Evolutionary conservation across 2,888 invertebrate genomes (phyloP).

Genomic region (Nephrotoma appendiculata): DNA sequence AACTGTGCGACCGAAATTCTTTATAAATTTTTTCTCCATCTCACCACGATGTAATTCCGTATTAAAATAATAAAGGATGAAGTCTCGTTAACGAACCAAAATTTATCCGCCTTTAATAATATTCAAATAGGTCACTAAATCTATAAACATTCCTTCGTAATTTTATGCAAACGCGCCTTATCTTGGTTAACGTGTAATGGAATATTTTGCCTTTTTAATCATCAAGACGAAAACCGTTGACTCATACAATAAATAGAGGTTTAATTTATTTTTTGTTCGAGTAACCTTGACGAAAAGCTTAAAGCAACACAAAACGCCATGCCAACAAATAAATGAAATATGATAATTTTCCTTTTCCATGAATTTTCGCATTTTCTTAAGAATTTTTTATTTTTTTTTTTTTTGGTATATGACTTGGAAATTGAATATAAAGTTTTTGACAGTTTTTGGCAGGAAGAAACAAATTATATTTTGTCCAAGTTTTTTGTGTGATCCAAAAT

Average conservation of each 20-base stretch:
- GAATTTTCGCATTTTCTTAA: neutral
- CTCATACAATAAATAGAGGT: neutral
- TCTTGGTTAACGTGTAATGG: neutral
- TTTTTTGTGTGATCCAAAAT: neutral
- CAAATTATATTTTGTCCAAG: neutral
- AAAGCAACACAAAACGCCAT: neutral
- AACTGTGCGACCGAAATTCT: too few relatives aligned
- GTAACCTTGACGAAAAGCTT: neutral
- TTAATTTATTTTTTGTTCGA: neutral
- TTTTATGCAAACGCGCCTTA: too few relatives aligned
- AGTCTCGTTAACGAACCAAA: too few relatives aligned
- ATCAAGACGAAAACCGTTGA: neutral
- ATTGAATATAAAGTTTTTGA: neutral
- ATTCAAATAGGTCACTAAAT: too few relatives aligned
- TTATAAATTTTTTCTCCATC: too few relatives aligned
- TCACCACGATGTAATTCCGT: too few relatives aligned
- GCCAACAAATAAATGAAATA: neutral
- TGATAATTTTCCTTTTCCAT: neutral
- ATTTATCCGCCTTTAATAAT: too few relatives aligned
- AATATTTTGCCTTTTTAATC: neutral
- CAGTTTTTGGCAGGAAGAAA: neutral
- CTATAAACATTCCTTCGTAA: too few relatives aligned
- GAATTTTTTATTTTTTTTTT: neutral
- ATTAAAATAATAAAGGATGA: too few relatives aligned
- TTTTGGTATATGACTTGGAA: neutral